phyloP scores from a whole-genome alignment of 2,797 vertebrate genomes.

The Coregonus sp. region DNA sequence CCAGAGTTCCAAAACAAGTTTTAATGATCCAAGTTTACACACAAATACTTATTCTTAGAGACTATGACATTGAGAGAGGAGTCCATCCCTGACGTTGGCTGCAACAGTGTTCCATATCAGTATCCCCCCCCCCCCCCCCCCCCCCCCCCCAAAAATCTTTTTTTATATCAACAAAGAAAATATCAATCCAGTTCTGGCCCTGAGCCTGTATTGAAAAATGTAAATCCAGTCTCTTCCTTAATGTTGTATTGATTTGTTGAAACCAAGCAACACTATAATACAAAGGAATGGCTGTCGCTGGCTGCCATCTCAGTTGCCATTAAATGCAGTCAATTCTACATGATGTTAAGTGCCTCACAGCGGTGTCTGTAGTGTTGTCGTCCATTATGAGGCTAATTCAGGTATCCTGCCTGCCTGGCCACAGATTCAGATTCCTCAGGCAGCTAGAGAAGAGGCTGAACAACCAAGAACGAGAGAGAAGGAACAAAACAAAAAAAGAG shows the following conservation, averaged over 20 bases:
- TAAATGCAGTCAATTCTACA: conserved; percentile 64
- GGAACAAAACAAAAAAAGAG: conserved; percentile 15
- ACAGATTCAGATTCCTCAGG: conserved; percentile 21
- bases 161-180: too few relatives aligned
- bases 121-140: too few relatives aligned
- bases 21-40: conserved; percentile 18
- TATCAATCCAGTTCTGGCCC: background rate
- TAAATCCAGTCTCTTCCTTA: conserved; percentile 30
- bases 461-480: conserved; percentile 1
- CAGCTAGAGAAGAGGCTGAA: background rate
- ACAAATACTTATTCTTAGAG: conserved; percentile 2
- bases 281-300: conserved; percentile 44
- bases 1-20: conserved; percentile 1
- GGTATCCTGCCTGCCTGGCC: background rate
- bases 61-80: conserved; percentile 30
- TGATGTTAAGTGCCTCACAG: conserved; percentile 58
- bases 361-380: conserved; percentile 24
- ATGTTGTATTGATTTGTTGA: conserved; percentile 64
- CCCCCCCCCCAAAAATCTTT: conserved; percentile 3
- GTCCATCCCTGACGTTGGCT: conserved; percentile 17
- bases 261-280: conserved; percentile 55
- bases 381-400: conserved; percentile 51
- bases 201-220: conserved; percentile 12
- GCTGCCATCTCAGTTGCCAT: conserved; percentile 49
- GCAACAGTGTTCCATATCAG: conserved; percentile 37